A percentile compares a stretch with the other conserved stretches of the same genome.
Evolutionary conservation across 2,888 invertebrate species (phyloP).

Genomic region (Thymelicus acteon): DNA sequence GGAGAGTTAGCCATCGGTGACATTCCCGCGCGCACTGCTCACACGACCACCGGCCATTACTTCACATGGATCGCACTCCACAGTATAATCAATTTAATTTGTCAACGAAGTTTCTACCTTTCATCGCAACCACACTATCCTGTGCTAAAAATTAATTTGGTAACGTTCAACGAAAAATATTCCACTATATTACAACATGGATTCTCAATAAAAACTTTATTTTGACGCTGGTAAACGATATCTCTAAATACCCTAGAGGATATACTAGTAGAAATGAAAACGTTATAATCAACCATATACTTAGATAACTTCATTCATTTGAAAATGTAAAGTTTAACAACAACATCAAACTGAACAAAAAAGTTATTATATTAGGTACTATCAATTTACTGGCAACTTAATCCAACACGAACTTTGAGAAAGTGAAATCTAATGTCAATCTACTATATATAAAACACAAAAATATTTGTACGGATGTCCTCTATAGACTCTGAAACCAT

Average conservation of each 20-base stretch:
- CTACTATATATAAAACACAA: too few relatives aligned
- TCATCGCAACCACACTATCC: background rate
- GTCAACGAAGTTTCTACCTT: conserved; percentile 10
- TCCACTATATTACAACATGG: background rate
- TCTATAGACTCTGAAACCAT: too few relatives aligned
- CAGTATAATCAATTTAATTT: conserved; percentile 23
- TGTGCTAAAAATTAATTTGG: background rate
- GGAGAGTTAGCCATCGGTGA: conserved; percentile 85
- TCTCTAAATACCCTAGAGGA: background rate
- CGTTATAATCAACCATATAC: too few relatives aligned
- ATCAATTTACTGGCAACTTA: too few relatives aligned
- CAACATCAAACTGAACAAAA: too few relatives aligned
- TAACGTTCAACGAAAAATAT: background rate
- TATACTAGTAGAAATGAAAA: too few relatives aligned
- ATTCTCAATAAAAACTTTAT: background rate
- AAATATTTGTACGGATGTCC: too few relatives aligned
- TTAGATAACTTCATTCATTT: too few relatives aligned
- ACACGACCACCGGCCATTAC: conserved; percentile 70
- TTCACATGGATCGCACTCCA: conserved; percentile 46
- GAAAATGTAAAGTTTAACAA: too few relatives aligned
- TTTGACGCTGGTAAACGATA: background rate
- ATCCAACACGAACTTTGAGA: too few relatives aligned
- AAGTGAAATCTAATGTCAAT: too few relatives aligned
- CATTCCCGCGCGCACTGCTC: conserved; percentile 62
- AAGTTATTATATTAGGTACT: too few relatives aligned